Evolutionary conservation across 2,113 vertebrate genomes (phyloP).

Genomic region (Corythornis vintsioides): DNA sequence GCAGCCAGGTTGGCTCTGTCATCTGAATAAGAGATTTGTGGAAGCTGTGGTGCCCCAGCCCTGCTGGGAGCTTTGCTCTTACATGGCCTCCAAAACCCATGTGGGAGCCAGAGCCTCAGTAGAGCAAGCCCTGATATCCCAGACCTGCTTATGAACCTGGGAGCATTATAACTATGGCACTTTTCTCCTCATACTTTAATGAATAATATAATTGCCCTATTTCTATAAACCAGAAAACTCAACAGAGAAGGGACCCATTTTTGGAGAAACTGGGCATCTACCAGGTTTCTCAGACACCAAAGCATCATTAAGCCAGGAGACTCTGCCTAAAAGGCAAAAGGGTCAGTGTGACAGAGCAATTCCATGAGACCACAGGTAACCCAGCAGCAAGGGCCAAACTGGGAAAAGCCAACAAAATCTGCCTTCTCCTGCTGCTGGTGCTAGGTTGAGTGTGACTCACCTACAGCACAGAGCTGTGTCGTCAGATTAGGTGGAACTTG

Average conservation of each 20-base stretch:
- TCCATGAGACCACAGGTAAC: background rate
- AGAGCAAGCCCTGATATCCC: background rate
- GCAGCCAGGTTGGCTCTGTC: background rate
- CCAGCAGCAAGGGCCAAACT: background rate
- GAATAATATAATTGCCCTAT: background rate
- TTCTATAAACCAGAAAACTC: background rate
- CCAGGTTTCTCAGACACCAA: background rate
- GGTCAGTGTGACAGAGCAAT: background rate
- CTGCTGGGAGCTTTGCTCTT: background rate
- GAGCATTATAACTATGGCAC: background rate
- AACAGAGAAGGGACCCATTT: background rate
- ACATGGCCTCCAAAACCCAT: background rate
- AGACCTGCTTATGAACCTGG: background rate
- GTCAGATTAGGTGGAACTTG: background rate
- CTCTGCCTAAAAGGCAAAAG: background rate
- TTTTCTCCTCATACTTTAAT: background rate
- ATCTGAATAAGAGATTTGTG: background rate
- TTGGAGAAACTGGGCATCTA: background rate
- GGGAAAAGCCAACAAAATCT: background rate
- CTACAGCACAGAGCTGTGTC: background rate
- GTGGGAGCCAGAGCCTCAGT: background rate
- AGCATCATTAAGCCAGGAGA: background rate
- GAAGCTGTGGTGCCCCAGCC: background rate
- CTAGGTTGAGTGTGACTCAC: background rate
- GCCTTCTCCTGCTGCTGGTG: background rate